A percentile compares a stretch with the other conserved stretches of the same genome.
Conservation (phyloP, 1,140 invertebrate genomes). For the Andricus grossulariae region DNA sequence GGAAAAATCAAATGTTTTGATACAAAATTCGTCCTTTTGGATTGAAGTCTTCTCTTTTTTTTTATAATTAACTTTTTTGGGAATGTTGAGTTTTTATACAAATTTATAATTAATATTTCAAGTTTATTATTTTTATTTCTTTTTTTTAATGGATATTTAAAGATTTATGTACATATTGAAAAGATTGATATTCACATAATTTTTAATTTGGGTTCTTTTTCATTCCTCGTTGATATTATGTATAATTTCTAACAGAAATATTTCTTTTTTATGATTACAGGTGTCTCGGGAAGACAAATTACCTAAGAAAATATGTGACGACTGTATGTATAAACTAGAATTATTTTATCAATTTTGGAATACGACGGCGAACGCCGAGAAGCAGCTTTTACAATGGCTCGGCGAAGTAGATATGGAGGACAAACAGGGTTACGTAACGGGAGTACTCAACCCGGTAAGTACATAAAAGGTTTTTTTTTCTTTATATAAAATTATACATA, state of each 20-base stretch:
- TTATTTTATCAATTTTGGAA: constrained; percentile 79
- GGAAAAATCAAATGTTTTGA: no score
- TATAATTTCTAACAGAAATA: not conserved
- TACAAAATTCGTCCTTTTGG: no score
- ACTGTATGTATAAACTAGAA: constrained; percentile 79
- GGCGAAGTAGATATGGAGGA: constrained; percentile 71
- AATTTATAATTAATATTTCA: no score
- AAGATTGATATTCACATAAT: no score
- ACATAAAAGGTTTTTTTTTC: not conserved
- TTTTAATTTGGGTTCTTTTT: constrained; percentile 12
- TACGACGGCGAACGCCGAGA: constrained; percentile 77
- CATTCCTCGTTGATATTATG: constrained; percentile 20
- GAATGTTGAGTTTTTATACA: no score
- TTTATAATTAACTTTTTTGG: no score
- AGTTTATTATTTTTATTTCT: no score
- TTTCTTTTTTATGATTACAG: constrained; percentile 60
- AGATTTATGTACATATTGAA: no score
- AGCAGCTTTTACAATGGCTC: constrained; percentile 77
- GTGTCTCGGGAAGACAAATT: constrained; percentile 77
- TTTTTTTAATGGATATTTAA: no score
- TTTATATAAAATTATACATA: not conserved
- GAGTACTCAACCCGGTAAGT: constrained; percentile 65
- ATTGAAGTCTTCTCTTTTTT: no score
- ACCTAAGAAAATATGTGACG: constrained; percentile 80
- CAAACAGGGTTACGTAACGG: constrained; percentile 69